phyloP scores from a whole-genome alignment of 92 coral and sea anemone species.

The Blastomussa wellsi region DNA sequence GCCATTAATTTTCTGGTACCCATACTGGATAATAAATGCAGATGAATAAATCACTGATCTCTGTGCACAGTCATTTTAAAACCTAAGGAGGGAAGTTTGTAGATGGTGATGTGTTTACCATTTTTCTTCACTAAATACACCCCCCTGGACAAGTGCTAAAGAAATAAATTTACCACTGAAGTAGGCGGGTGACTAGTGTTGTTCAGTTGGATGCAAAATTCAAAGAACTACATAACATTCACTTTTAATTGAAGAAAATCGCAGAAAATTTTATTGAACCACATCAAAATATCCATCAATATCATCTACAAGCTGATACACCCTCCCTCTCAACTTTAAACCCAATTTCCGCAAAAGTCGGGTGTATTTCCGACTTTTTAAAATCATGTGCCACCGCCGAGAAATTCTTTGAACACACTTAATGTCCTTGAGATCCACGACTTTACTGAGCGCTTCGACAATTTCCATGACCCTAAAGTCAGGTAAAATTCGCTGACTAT shows the following conservation, averaged over 20 bases:
- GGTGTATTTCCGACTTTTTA: slow-evolving; percentile 70
- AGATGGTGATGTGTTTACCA: too few relatives aligned
- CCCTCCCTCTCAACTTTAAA: slow-evolving; percentile 74
- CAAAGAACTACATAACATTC: background rate
- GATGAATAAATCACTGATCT: too few relatives aligned
- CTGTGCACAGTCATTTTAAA: too few relatives aligned
- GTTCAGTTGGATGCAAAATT: too few relatives aligned
- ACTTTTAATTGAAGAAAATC: background rate
- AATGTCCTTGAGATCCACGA: slow-evolving; percentile 70
- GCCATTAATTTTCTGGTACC: too few relatives aligned
- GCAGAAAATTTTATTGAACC: slow-evolving; percentile 14
- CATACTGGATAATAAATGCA: too few relatives aligned
- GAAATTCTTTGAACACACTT: slow-evolving; percentile 86
- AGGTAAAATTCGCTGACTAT: slow-evolving; percentile 74
- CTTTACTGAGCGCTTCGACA: slow-evolving; percentile 68
- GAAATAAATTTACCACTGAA: too few relatives aligned
- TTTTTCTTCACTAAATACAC: too few relatives aligned
- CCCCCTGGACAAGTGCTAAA: too few relatives aligned
- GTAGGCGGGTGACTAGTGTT: too few relatives aligned
- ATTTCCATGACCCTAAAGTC: slow-evolving; percentile 85
- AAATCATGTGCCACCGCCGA: slow-evolving; percentile 84
- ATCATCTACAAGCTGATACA: slow-evolving; percentile 77
- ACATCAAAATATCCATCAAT: slow-evolving; percentile 72
- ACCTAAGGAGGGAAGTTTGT: too few relatives aligned
- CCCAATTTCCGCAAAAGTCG: slow-evolving; percentile 56